phyloP scores from a whole-genome alignment of 2,888 invertebrate species.

The Plagodis pulveraria region DNA sequence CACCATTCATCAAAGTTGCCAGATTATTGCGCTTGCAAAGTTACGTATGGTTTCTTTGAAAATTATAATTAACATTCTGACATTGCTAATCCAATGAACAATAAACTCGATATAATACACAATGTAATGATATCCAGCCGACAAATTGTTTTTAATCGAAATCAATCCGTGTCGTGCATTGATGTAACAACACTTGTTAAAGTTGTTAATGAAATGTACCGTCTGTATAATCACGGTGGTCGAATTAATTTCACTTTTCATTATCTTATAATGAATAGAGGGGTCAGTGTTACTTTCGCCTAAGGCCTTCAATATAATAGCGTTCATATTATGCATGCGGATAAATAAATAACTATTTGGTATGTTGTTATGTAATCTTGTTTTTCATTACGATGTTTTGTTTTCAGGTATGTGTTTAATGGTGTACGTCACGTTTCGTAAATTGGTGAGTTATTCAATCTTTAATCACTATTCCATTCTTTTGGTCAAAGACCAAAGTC shows the following conservation, averaged over 20 bases:
- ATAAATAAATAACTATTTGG: conserved; percentile 26
- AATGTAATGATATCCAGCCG: not conserved
- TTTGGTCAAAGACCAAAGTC: not conserved
- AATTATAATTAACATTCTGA: too few relatives aligned
- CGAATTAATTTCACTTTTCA: conserved; percentile 81
- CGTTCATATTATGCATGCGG: conserved; percentile 50
- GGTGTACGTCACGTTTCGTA: conserved; percentile 9
- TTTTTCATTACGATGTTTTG: conserved; percentile 47
- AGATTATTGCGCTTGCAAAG: too few relatives aligned
- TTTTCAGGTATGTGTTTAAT: conserved; percentile 63
- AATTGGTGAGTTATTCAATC: conserved; percentile 15
- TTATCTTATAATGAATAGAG: conserved; percentile 75
- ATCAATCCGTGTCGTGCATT: conserved; percentile 30
- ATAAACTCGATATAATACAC: too few relatives aligned
- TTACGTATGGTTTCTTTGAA: too few relatives aligned
- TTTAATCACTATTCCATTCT: conserved; percentile 9
- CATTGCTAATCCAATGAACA: too few relatives aligned
- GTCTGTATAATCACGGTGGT: conserved; percentile 63
- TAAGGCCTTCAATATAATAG: conserved; percentile 63
- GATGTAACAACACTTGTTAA: conserved; percentile 59
- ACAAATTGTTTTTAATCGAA: conserved; percentile 32
- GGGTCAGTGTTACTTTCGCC: conserved; percentile 78
- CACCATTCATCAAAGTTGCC: too few relatives aligned
- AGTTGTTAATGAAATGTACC: conserved; percentile 44
- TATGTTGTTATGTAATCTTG: conserved; percentile 43